Evolutionary conservation across 1,140 invertebrate species (phyloP), one percentile per base, ranked within the genome.

Genomic region (Phortica variegata): DNA sequence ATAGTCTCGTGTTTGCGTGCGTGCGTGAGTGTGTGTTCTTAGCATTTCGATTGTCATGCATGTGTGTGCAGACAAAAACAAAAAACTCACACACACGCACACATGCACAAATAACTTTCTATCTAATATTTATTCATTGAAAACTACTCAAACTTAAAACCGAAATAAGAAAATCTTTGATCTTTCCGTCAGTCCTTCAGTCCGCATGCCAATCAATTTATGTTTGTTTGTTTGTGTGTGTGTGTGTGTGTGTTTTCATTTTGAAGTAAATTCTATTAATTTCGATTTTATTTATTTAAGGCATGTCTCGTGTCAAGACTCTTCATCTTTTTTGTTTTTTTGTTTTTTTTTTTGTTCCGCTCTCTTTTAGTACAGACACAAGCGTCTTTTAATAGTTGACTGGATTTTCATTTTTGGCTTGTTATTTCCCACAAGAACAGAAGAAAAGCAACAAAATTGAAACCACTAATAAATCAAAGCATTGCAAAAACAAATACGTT

Each of bases 11-110:
- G n/a, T n/a, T n/a, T n/a, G n/a, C n/a, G n/a, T n/a, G n/a, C n/a
- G n/a, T n/a, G n/a, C n/a, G n/a, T n/a, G n/a, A n/a, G n/a, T n/a
- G n/a, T n/a, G n/a, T n/a, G n/a, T n/a, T 65, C 60, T 69, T 57
- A 63, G 65, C 58, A 60, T 69, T 63, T 68, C 60, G n/a, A 68
- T 68, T 69, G 65, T 57, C 63, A 66, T 66, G n/a, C n/a, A n/a
- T n/a, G n/a, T n/a, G n/a, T 57, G 44, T 41, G 10, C 15, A 49
- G 45, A 37, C 39, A 56, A 45, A 47, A 29, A n/a, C 37, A 41
- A 34, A 39, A 18, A 49, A 29, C 33, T 39, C 34, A 21, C 34
- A 33, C 23, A 33, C 21, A 38, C 17, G 12, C 19, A 32, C 20
- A 36, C 16, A 15, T 20, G 17, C 15, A 42, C 29, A 43, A 17